phyloP scores from a whole-genome alignment of 2,113 vertebrate genomes.

The Mustela nigripes region DNA sequence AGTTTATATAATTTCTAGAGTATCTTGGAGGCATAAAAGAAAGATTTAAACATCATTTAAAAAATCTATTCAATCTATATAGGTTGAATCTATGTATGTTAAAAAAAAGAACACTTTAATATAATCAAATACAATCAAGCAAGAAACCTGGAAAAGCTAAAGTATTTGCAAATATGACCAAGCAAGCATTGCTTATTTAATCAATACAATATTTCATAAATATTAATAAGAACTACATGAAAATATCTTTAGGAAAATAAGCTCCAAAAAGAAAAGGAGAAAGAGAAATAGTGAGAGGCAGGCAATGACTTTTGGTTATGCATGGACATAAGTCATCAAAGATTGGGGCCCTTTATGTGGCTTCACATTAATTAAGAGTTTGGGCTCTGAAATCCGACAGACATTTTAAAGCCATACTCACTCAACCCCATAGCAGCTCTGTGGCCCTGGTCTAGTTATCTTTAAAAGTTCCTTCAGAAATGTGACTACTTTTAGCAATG shows the following conservation, averaged over 20 bases:
- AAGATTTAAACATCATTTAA: background rate
- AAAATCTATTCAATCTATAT: background rate
- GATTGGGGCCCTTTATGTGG: background rate
- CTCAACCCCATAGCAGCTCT: background rate
- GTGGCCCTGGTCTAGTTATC: background rate
- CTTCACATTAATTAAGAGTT: background rate
- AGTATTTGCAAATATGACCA: background rate
- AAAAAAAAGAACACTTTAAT: background rate
- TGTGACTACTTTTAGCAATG: background rate
- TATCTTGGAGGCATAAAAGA: background rate
- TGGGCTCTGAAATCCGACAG: background rate
- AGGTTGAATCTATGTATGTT: background rate
- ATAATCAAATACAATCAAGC: background rate
- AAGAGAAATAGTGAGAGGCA: background rate
- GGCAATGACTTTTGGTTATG: background rate
- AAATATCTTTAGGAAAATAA: background rate
- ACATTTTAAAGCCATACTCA: background rate
- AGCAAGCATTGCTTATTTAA: background rate
- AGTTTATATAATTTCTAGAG: background rate
- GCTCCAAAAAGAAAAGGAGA: background rate
- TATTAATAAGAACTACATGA: background rate
- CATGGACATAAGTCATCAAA: background rate
- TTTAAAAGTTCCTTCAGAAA: background rate
- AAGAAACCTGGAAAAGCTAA: background rate
- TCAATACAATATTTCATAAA: background rate